phyloP scores from a whole-genome alignment of 2,797 vertebrate genomes.

The Catharus ustulatus region DNA sequence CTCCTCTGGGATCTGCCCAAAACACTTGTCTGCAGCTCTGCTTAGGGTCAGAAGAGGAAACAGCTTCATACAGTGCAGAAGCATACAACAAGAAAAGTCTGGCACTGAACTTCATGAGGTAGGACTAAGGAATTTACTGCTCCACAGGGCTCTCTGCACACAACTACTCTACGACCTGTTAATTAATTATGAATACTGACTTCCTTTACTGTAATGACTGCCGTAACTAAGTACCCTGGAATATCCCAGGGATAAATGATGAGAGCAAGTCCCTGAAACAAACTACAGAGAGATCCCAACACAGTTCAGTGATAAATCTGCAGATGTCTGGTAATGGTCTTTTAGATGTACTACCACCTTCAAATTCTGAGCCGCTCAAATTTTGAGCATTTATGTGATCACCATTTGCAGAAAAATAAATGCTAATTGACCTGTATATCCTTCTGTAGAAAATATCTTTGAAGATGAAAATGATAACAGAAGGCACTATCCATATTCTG shows the following conservation, averaged over 20 bases:
- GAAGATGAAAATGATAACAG: neutral
- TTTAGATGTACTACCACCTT: neutral
- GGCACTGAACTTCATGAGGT: conserved; percentile 56
- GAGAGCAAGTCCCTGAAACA: conserved; percentile 4
- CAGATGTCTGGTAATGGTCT: neutral
- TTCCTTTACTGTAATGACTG: conserved; percentile 62
- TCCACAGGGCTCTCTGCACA: conserved; percentile 36
- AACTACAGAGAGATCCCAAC: neutral
- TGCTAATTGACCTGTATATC: neutral
- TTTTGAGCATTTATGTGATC: neutral
- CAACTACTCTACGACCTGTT: conserved; percentile 57
- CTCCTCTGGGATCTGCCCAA: neutral
- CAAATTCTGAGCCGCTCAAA: neutral
- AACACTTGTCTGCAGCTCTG: conserved; percentile 45
- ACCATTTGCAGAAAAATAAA: neutral
- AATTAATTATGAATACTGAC: conserved; percentile 74
- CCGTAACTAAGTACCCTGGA: conserved; percentile 59
- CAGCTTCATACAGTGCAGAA: conserved; percentile 8
- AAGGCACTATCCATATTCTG: neutral
- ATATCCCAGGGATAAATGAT: conserved; percentile 55
- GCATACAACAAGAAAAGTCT: neutral
- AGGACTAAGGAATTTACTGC: conserved; percentile 63
- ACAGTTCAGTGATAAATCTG: neutral
- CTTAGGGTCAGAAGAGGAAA: conserved; percentile 51
- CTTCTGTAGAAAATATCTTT: neutral